These are phyloP conservation scores for Slavum lentiscoides DNA, from an alignment of 2,888 invertebrate species.

Conservation along the genomic window DNA sequence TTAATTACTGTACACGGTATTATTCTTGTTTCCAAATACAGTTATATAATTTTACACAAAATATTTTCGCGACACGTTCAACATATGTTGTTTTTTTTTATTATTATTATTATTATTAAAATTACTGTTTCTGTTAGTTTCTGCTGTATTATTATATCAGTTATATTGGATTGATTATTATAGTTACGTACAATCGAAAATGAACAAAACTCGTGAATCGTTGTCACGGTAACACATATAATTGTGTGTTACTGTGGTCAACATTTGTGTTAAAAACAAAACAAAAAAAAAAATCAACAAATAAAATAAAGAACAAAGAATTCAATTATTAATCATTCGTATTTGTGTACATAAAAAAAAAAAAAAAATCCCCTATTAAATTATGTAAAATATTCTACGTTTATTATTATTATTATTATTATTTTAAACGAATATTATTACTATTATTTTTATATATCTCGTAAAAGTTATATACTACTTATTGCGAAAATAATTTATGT, in stretches of 20 bases:
- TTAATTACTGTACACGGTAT: background rate
- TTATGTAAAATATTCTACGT: constrained; percentile 19
- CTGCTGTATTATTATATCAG: background rate
- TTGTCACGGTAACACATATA: background rate
- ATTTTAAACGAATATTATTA: constrained; percentile 3
- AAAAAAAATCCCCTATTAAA: constrained; percentile 15
- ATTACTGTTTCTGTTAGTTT: background rate
- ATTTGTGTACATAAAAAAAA: constrained; percentile 20
- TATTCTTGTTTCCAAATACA: background rate
- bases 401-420: constrained; percentile 33
- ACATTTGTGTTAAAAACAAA: background rate
- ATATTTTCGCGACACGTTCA: background rate
- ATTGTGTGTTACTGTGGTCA: background rate
- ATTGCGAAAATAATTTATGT: constrained; percentile 10
- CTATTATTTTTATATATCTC: constrained; percentile 15
- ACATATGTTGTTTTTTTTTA: background rate
- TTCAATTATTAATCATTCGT: constrained; percentile 1
- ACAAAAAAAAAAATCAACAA: too few relatives aligned
- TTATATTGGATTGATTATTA: background rate
- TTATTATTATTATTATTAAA: too few relatives aligned
- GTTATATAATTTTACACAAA: too few relatives aligned
- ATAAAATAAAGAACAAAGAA: background rate
- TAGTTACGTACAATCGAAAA: constrained; percentile 7
- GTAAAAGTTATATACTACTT: constrained; percentile 20
- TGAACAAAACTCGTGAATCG: constrained; percentile 2